Conservation (phyloP, 2,888 invertebrate genomes). For the Shargacucullia verbasci region DNA sequence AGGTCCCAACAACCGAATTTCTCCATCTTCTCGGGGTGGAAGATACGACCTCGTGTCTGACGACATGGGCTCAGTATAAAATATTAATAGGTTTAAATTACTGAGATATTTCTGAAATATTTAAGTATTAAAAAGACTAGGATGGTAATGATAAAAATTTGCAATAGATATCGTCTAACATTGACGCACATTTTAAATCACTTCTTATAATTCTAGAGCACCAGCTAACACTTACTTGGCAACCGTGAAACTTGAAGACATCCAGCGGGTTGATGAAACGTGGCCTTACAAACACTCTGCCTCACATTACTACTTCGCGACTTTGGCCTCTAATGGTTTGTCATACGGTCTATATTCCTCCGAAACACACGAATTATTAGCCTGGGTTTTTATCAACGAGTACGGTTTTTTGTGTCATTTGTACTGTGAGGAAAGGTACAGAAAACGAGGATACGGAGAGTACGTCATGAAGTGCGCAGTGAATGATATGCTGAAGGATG, state of each 20-base stretch:
- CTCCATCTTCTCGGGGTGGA: no score
- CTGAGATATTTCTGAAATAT: no score
- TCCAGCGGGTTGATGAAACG: conserved; percentile 48
- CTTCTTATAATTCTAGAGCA: conserved; percentile 29
- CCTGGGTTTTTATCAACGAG: conserved; percentile 62
- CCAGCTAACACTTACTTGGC: conserved; percentile 49
- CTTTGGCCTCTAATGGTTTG: conserved; percentile 43
- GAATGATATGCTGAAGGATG: conserved; percentile 49
- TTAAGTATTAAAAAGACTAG: no score
- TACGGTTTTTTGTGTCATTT: conserved; percentile 55
- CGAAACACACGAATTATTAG: conserved; percentile 43
- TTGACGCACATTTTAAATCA: neutral
- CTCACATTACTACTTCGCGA: conserved; percentile 47
- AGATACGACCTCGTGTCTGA: no score
- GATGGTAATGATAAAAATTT: no score
- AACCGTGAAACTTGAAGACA: conserved; percentile 45
- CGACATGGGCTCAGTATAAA: no score
- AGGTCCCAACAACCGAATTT: no score
- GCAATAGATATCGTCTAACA: no score
- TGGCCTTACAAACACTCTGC: conserved; percentile 48
- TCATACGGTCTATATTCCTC: conserved; percentile 56
- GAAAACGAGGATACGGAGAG: conserved; percentile 57
- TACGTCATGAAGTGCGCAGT: conserved; percentile 50
- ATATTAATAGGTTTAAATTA: no score
- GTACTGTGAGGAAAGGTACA: conserved; percentile 52